These are phyloP conservation scores for Chiloscyllium punctatum DNA, from an alignment of 2,797 vertebrate species.

Conservation along the genomic window DNA sequence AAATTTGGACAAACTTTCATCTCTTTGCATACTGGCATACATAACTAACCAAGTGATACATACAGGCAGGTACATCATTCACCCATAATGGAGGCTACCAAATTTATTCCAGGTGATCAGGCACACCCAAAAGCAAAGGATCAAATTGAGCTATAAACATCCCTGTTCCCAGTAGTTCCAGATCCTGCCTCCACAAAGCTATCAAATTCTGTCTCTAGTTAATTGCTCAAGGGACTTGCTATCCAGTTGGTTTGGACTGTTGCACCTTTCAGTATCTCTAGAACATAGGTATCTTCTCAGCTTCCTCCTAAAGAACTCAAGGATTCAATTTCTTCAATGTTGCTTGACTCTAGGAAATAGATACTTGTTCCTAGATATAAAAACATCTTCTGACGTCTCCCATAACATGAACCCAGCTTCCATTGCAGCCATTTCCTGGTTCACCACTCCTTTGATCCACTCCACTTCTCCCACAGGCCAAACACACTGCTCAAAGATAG, in stretches of 20 bases:
- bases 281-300: not conserved
- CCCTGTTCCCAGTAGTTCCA: not conserved
- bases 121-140: not conserved
- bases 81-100: not conserved
- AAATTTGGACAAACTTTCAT: not conserved
- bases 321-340: not conserved
- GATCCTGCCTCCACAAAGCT: not conserved
- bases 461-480: not conserved
- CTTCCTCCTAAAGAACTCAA: not conserved
- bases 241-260: not conserved
- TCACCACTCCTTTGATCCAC: not conserved
- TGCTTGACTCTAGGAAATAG: not conserved
- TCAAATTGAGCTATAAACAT: not conserved
- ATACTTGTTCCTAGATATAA: not conserved
- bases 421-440: not conserved
- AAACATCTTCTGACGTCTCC: not conserved
- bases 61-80: no score
- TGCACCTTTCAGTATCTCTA: not conserved
- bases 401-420: not conserved
- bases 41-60: not conserved
- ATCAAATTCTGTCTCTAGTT: not conserved
- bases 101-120: not conserved
- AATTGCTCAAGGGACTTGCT: not conserved
- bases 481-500: not conserved
- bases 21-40: not conserved